phyloP scores from a whole-genome alignment of 2,888 invertebrate genomes.

The Caenorhabditis plicata region DNA sequence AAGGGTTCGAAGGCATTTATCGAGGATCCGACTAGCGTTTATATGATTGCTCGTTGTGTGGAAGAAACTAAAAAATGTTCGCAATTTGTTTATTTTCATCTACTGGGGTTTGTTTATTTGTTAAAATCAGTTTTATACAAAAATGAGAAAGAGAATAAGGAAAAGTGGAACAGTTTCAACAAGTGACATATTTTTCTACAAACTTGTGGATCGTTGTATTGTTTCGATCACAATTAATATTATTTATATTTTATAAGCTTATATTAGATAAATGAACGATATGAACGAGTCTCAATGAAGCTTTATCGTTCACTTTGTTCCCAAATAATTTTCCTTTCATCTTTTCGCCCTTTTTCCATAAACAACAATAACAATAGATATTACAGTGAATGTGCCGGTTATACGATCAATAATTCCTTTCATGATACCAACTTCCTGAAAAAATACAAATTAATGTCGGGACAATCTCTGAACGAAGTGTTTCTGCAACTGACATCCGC shows the following conservation, averaged over 20 bases:
- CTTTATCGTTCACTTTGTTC: too few relatives aligned
- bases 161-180: too few relatives aligned
- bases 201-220: too few relatives aligned
- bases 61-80: constrained; percentile 12
- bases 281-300: too few relatives aligned
- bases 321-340: too few relatives aligned
- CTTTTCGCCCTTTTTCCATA: too few relatives aligned
- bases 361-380: not conserved
- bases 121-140: too few relatives aligned
- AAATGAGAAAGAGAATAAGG: too few relatives aligned
- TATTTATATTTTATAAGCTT: too few relatives aligned
- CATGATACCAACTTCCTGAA: constrained; percentile 27
- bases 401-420: constrained; percentile 36
- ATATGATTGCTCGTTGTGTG: constrained; percentile 28
- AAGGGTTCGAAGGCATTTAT: constrained; percentile 29
- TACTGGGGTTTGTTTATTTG: constrained; percentile 6
- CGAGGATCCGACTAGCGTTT: constrained; percentile 30
- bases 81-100: not conserved
- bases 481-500: constrained; percentile 30
- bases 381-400: constrained; percentile 38
- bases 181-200: too few relatives aligned
- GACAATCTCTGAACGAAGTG: constrained; percentile 23
- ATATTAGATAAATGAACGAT: too few relatives aligned
- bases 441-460: constrained; percentile 15
- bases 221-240: too few relatives aligned